These are phyloP conservation scores for Drosophila macrospina DNA, from an alignment of 2,888 invertebrate genomes.

Conservation along the genomic window DNA sequence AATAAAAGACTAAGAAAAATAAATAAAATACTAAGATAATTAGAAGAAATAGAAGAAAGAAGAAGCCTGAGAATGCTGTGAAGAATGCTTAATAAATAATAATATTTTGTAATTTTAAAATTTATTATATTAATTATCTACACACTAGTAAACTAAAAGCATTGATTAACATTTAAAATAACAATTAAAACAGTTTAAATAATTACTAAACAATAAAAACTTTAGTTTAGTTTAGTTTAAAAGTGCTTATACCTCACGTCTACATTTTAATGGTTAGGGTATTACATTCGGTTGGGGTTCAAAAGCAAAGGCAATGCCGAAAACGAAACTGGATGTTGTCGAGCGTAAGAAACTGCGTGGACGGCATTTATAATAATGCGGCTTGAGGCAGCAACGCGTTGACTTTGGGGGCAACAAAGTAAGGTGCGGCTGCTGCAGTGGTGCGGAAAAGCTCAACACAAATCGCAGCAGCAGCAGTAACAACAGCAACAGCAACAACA, in stretches of 20 bases:
- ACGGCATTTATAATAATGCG: slow-evolving; percentile 83
- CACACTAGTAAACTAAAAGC: too few species aligned
- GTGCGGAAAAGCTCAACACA: slow-evolving; percentile 68
- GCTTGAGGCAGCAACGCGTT: slow-evolving; percentile 41
- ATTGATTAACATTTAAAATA: too few species aligned
- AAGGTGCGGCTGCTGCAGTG: slow-evolving; percentile 78
- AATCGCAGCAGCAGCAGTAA: slow-evolving; percentile 44
- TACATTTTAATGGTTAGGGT: slow-evolving; percentile 11
- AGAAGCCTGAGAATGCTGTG: too few species aligned
- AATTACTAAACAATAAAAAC: too few species aligned
- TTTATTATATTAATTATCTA: too few species aligned
- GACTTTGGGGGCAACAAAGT: slow-evolving; percentile 61
- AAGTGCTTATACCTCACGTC: neutral
- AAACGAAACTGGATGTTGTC: slow-evolving; percentile 67
- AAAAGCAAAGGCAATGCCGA: slow-evolving; percentile 46
- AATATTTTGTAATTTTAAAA: too few species aligned
- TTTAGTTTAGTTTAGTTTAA: too few species aligned
- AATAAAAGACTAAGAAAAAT: too few species aligned
- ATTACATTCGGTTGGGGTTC: slow-evolving; percentile 25
- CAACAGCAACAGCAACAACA: slow-evolving; percentile 16
- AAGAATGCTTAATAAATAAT: too few species aligned
- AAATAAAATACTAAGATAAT: too few species aligned
- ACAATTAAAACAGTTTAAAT: too few species aligned
- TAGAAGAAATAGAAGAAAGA: too few species aligned
- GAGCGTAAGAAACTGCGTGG: slow-evolving; percentile 82